A percentile compares a stretch with the other conserved stretches of the same genome.
Evolutionary conservation across 2,113 vertebrate species (phyloP).

Genomic region (Prunella himalayana): DNA sequence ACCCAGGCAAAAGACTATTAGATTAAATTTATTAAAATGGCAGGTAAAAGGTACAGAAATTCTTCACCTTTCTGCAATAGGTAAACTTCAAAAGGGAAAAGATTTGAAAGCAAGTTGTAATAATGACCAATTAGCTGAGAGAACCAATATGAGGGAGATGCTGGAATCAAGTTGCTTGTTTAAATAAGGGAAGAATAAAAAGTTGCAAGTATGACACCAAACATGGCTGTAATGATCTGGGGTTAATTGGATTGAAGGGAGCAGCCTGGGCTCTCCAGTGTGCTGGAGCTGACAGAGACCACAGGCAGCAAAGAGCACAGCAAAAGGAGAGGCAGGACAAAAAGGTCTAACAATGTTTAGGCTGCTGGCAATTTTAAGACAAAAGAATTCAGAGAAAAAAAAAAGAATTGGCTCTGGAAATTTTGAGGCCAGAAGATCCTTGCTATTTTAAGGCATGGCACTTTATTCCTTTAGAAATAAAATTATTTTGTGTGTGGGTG

Average conservation of each 20-base stretch:
- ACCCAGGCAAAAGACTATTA: not conserved
- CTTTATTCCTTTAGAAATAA: not conserved
- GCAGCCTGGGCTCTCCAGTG: not conserved
- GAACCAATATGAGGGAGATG: not conserved
- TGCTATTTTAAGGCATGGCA: not conserved
- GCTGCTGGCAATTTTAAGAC: slow-evolving; percentile 32
- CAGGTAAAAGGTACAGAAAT: not conserved
- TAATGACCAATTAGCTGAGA: slow-evolving; percentile 3
- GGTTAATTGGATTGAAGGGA: slow-evolving; percentile 58
- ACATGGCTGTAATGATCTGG: not conserved
- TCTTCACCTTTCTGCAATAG: not conserved
- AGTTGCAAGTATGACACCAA: not conserved
- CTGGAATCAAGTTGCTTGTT: slow-evolving; percentile 17
- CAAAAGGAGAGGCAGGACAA: not conserved
- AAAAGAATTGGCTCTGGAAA: not conserved
- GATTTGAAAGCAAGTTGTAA: not conserved
- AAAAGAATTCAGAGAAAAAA: not conserved
- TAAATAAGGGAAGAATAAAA: slow-evolving; percentile 21
- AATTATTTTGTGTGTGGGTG: not conserved
- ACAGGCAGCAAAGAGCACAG: not conserved
- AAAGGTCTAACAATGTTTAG: slow-evolving; percentile 16
- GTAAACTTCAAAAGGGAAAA: not conserved
- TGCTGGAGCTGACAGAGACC: slow-evolving; percentile 1
- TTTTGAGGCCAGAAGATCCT: not conserved
- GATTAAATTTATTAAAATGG: not conserved